These are phyloP conservation scores for Garra rufa DNA, from an alignment of 2,113 vertebrate genomes.

Conservation along the genomic window DNA sequence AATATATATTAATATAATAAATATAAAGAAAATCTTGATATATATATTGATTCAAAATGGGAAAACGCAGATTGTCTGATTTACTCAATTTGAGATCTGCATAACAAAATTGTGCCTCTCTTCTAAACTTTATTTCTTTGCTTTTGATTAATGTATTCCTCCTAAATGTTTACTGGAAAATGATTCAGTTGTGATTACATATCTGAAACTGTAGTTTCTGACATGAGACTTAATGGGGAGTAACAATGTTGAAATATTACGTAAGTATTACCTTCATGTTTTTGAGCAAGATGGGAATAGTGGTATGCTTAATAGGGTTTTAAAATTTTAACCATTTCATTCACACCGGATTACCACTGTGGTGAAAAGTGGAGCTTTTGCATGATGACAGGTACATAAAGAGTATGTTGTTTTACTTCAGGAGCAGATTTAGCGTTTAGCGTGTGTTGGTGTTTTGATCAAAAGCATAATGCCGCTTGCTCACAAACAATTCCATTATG, in stretches of 20 bases:
- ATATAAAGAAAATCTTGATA: too few relatives aligned
- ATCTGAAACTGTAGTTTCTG: too few relatives aligned
- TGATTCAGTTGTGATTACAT: background rate
- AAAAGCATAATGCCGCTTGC: background rate
- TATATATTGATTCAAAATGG: too few relatives aligned
- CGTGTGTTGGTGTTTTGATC: background rate
- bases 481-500: background rate
- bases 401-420: background rate
- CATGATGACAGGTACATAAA: background rate
- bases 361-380: background rate
- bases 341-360: background rate
- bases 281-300: background rate
- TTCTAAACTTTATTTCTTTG: background rate
- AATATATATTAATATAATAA: too few relatives aligned
- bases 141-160: background rate
- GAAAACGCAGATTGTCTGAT: too few relatives aligned
- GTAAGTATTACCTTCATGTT: background rate
- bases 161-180: background rate
- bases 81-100: too few relatives aligned
- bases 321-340: background rate
- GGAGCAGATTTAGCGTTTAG: background rate
- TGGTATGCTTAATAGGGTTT: background rate
- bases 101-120: background rate
- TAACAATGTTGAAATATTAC: background rate
- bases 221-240: too few relatives aligned